phyloP scores from a whole-genome alignment of 1,140 invertebrate genomes.

The Zophobas morio region DNA sequence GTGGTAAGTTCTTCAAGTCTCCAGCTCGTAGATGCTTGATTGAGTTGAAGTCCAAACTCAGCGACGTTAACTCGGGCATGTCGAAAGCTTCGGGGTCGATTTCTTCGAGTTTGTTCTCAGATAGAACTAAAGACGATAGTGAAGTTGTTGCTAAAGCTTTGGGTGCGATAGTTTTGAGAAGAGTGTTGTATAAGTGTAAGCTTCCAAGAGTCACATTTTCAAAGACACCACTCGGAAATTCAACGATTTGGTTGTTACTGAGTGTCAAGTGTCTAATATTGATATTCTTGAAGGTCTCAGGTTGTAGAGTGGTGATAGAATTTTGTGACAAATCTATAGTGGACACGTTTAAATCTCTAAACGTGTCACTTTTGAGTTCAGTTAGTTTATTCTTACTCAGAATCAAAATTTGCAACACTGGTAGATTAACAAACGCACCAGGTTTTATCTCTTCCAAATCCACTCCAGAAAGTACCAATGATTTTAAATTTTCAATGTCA shows the following conservation, averaged over 20 bases:
- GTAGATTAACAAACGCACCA: conserved; percentile 1
- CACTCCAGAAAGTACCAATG: neutral
- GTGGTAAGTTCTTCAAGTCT: conserved; percentile 50
- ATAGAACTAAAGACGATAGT: neutral
- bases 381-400: neutral
- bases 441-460: neutral
- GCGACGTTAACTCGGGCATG: neutral
- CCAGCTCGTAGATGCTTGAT: conserved; percentile 5
- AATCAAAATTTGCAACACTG: neutral
- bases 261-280: conserved; percentile 3
- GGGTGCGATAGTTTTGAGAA: neutral
- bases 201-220: conserved; percentile 12
- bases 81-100: neutral
- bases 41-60: neutral
- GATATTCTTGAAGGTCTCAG: neutral
- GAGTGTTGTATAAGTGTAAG: neutral
- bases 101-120: conserved; percentile 8
- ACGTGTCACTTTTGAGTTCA: neutral
- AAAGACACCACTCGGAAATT: neutral
- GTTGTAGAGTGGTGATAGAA: neutral
- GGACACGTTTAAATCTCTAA: neutral
- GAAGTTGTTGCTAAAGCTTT: neutral
- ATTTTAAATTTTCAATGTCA: neutral
- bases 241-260: neutral
- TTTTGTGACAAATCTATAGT: neutral